Conservation (phyloP, 2,797 vertebrate genomes). For the Bradypodion pumilum region DNA sequence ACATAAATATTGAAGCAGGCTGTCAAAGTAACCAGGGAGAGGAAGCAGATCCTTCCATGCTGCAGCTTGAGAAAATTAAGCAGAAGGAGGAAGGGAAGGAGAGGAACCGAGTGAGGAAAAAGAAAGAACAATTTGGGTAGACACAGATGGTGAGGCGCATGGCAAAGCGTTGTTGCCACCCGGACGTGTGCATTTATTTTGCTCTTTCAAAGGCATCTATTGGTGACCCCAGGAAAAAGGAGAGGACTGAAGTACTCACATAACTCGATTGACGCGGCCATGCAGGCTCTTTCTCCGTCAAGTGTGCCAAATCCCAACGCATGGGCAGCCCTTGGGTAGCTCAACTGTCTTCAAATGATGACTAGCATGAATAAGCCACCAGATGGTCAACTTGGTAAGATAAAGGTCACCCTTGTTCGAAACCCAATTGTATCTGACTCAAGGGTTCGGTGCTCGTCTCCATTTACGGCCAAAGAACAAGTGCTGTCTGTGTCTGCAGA, state of each 20-base stretch:
- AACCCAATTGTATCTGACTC: too few relatives aligned
- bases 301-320: too few relatives aligned
- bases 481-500: too few relatives aligned
- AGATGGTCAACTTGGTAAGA: too few relatives aligned
- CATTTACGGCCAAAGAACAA: too few relatives aligned
- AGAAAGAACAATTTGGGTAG: neutral
- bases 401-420: too few relatives aligned
- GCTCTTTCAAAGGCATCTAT: neutral
- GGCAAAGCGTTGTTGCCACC: neutral
- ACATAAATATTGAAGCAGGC: constrained; percentile 28
- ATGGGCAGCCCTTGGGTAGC: too few relatives aligned
- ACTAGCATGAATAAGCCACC: too few relatives aligned
- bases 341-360: too few relatives aligned
- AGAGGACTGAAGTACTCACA: neutral
- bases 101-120: neutral
- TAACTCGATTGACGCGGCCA: neutral
- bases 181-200: neutral
- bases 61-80: constrained; percentile 4
- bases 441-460: too few relatives aligned
- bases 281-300: neutral
- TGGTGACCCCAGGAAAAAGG: neutral
- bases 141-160: neutral
- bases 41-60: constrained; percentile 3
- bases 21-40: neutral
- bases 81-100: neutral